Evolutionary conservation across 2,797 vertebrate species (phyloP).

Genomic region (Gadopsis marmoratus): DNA sequence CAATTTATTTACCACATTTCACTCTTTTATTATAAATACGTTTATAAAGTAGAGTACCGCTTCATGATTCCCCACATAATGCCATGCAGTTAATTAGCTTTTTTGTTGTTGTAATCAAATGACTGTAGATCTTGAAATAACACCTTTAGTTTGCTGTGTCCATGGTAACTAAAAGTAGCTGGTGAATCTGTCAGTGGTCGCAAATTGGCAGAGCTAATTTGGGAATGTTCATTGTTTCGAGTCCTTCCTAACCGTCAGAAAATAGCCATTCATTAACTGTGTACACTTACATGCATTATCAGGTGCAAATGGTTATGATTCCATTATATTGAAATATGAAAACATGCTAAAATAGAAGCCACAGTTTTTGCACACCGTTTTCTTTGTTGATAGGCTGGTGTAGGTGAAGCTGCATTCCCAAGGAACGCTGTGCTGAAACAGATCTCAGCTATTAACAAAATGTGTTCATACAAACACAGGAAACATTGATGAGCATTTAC

Average conservation of each 20-base stretch:
- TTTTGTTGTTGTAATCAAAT: not conserved
- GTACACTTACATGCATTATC: not conserved
- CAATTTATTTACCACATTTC: not conserved
- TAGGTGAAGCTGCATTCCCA: not conserved
- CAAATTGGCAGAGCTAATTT: conserved; percentile 4
- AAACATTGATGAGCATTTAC: not conserved
- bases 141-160: conserved; percentile 32
- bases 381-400: conserved; percentile 3
- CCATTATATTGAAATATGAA: conserved; percentile 14
- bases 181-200: conserved; percentile 1
- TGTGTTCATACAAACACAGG: not conserved
- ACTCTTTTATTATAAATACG: not conserved
- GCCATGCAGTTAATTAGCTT: conserved; percentile 1
- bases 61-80: not conserved
- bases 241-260: conserved; percentile 17
- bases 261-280: conserved; percentile 10
- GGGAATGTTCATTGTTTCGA: conserved; percentile 27
- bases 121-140: conserved; percentile 20
- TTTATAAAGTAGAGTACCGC: not conserved
- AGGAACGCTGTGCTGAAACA: not conserved
- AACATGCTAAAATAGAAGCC: conserved; percentile 4
- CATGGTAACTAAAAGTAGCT: conserved; percentile 45
- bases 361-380: not conserved
- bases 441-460: conserved; percentile 1
- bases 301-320: conserved; percentile 3